Conservation (phyloP, 2,888 invertebrate species). For the Mantis religiosa region DNA sequence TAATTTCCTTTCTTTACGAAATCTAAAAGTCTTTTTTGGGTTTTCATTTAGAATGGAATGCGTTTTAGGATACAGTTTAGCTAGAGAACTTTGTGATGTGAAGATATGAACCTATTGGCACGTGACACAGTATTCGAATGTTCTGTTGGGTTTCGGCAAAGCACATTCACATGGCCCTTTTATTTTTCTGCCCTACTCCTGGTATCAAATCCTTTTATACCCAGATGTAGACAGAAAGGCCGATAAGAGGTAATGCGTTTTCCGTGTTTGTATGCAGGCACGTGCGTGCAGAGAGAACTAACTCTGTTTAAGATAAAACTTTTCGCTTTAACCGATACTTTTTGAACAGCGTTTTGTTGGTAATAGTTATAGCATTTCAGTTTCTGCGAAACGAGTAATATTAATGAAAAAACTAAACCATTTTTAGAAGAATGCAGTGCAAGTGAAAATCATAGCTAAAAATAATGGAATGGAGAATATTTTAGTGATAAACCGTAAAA, state of each 20-base stretch:
- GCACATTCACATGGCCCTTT: neutral
- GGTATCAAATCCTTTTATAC: neutral
- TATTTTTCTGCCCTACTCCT: neutral
- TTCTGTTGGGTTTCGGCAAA: neutral
- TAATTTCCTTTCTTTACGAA: too few relatives aligned
- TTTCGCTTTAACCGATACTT: neutral
- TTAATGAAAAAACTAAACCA: too few relatives aligned
- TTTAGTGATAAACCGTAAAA: too few relatives aligned
- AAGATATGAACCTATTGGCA: neutral
- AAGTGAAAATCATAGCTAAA: too few relatives aligned
- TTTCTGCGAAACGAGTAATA: too few relatives aligned
- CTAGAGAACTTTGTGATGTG: too few relatives aligned
- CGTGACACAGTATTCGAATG: neutral
- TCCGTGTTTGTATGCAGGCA: neutral
- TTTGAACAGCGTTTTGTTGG: neutral
- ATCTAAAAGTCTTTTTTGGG: too few relatives aligned
- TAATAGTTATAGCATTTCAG: too few relatives aligned
- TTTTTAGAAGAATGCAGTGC: too few relatives aligned
- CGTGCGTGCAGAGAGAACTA: neutral
- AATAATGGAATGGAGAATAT: too few relatives aligned
- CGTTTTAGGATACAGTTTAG: too few relatives aligned
- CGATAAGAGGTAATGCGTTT: neutral
- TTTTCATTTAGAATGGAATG: too few relatives aligned
- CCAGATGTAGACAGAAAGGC: neutral
- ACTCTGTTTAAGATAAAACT: neutral